Evolutionary conservation across 2,113 vertebrate genomes (phyloP).

Genomic region (Gasterosteus aculeatus): DNA sequence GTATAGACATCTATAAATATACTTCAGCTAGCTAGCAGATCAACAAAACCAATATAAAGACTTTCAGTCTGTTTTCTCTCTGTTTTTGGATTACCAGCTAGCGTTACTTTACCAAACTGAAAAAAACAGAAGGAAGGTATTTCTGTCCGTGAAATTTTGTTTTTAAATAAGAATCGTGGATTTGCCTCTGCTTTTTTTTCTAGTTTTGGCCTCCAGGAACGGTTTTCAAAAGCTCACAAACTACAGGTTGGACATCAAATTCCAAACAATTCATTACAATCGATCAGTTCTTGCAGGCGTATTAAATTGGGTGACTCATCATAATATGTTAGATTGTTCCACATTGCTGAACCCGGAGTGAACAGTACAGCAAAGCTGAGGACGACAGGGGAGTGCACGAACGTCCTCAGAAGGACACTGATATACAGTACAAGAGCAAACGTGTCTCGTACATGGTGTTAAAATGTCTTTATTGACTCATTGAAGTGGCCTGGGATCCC

Average conservation of each 20-base stretch:
- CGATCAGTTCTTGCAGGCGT: not conserved
- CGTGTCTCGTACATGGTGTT: conserved; percentile 57
- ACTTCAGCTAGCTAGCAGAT: not conserved
- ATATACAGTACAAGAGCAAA: conserved; percentile 44
- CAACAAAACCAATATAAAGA: not conserved
- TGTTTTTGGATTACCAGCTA: not conserved
- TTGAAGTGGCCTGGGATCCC: conserved; percentile 53
- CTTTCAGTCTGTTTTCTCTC: not conserved
- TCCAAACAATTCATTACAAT: not conserved
- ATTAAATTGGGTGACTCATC: not conserved
- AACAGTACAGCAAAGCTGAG: conserved; percentile 2
- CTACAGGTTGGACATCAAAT: not conserved
- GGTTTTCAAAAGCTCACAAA: too few relatives aligned
- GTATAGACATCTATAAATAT: too few relatives aligned
- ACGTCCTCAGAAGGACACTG: conserved; percentile 12
- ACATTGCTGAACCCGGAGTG: not conserved
- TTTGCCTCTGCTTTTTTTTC: too few relatives aligned
- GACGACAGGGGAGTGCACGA: not conserved
- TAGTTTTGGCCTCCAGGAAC: too few relatives aligned
- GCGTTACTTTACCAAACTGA: not conserved
- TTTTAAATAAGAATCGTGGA: not conserved
- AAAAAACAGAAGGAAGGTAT: not conserved
- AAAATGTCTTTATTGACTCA: conserved; percentile 70
- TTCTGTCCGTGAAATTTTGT: not conserved
- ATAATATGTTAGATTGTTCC: conserved; percentile 11